These are phyloP conservation scores for Crocuta crocuta DNA, from an alignment of 2,113 vertebrate genomes.

Conservation along the genomic window DNA sequence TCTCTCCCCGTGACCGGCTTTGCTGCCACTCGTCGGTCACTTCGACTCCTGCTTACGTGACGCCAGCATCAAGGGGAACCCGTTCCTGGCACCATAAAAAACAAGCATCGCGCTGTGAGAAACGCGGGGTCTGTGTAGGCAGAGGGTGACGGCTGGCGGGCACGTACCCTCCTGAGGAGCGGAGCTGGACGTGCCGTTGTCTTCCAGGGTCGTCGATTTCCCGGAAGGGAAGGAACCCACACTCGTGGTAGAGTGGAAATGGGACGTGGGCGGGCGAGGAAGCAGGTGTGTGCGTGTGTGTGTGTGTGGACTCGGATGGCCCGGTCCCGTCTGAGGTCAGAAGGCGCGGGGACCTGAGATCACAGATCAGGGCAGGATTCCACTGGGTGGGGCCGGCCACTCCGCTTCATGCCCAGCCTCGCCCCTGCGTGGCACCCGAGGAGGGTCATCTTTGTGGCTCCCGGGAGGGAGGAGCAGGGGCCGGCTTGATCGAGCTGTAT, in stretches of 20 bases:
- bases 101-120: not conserved
- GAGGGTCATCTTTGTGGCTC: fast-evolving
- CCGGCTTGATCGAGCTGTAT: fast-evolving
- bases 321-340: fast-evolving
- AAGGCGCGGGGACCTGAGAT: not conserved
- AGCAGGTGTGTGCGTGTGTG: not conserved
- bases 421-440: not conserved
- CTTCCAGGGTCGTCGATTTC: not conserved
- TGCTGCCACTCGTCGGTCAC: not conserved
- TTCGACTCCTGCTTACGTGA: not conserved
- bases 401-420: fast-evolving
- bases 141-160: not conserved
- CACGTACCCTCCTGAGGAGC: not conserved
- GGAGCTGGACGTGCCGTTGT: not conserved
- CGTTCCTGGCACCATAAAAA: not conserved
- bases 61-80: not conserved
- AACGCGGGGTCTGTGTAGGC: not conserved
- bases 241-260: not conserved
- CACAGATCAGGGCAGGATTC: no score
- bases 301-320: fast-evolving
- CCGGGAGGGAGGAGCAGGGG: not conserved
- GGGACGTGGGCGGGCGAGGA: not conserved
- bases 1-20: not conserved
- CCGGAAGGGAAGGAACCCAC: not conserved
- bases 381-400: not conserved